Conservation (phyloP, 2,888 invertebrate species). For the Diarsia mendica region DNA sequence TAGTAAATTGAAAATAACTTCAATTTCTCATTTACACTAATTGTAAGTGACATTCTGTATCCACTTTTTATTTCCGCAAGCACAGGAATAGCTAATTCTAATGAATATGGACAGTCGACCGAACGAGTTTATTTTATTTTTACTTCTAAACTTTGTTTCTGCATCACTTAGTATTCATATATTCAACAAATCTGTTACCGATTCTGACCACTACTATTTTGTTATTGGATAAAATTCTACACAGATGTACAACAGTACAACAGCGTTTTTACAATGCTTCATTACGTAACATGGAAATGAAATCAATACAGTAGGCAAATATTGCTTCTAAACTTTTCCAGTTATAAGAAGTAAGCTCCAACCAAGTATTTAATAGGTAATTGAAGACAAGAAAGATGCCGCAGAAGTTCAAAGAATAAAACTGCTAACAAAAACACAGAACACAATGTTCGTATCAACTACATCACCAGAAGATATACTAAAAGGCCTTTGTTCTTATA, state of each 20-base stretch:
- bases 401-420: background rate
- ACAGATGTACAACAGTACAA: background rate
- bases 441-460: background rate
- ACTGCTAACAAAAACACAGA: background rate
- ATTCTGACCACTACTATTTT: conserved; percentile 17
- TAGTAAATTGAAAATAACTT: background rate
- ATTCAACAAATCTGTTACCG: conserved; percentile 38
- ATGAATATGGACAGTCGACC: conserved; percentile 16
- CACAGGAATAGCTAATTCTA: conserved; percentile 17
- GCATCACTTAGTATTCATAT: conserved; percentile 36
- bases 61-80: conserved; percentile 3
- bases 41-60: conserved; percentile 1
- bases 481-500: conserved; percentile 6
- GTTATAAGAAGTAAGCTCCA: background rate
- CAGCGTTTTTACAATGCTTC: too few relatives aligned
- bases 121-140: background rate
- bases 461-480: conserved; percentile 17
- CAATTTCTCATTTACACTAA: background rate
- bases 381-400: background rate
- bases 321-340: too few relatives aligned
- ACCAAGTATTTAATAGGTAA: background rate
- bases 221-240: conserved; percentile 26
- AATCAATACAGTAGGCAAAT: too few relatives aligned
- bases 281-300: too few relatives aligned
- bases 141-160: conserved; percentile 20